phyloP scores from a whole-genome alignment of 2,797 vertebrate genomes.

The Hoplostethus atlanticus region DNA sequence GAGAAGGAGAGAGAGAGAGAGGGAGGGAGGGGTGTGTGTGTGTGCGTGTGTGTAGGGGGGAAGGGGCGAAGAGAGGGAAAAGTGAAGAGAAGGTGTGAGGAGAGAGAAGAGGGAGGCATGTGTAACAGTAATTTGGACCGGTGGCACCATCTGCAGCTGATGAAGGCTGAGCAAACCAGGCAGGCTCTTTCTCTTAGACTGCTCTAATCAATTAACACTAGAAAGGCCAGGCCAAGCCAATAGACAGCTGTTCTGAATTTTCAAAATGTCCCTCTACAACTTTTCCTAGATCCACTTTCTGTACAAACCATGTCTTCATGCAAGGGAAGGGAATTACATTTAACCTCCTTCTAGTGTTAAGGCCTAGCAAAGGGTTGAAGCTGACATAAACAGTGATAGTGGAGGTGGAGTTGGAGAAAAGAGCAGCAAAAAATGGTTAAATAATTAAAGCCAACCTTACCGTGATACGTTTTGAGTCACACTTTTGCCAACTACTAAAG shows the following conservation, averaged over 20 bases:
- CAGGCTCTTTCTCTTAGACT: background rate
- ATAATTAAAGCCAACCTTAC: background rate
- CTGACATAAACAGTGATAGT: background rate
- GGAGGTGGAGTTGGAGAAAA: background rate
- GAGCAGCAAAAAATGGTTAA: background rate
- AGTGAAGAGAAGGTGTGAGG: slow-evolving; percentile 40
- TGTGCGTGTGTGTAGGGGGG: background rate
- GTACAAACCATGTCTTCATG: no score
- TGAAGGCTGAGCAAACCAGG: slow-evolving; percentile 24
- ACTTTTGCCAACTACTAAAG: background rate
- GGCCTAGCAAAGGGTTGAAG: background rate
- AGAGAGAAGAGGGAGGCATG: slow-evolving; percentile 6
- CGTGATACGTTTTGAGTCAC: background rate
- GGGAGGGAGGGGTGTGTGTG: background rate
- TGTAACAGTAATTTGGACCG: slow-evolving; percentile 14
- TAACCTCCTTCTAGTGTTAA: background rate
- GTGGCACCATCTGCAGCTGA: slow-evolving; percentile 38
- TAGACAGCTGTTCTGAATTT: no score
- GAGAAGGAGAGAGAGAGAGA: background rate
- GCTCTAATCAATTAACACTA: background rate
- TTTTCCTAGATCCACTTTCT: no score
- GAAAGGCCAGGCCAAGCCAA: no score
- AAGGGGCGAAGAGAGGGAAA: slow-evolving; percentile 24
- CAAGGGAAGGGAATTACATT: no score
- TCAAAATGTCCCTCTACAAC: no score